A percentile compares a stretch with the other conserved stretches of the same genome.
phyloP scores from a whole-genome alignment of 2,888 invertebrate genomes.

The Acanthopleura granulata region DNA sequence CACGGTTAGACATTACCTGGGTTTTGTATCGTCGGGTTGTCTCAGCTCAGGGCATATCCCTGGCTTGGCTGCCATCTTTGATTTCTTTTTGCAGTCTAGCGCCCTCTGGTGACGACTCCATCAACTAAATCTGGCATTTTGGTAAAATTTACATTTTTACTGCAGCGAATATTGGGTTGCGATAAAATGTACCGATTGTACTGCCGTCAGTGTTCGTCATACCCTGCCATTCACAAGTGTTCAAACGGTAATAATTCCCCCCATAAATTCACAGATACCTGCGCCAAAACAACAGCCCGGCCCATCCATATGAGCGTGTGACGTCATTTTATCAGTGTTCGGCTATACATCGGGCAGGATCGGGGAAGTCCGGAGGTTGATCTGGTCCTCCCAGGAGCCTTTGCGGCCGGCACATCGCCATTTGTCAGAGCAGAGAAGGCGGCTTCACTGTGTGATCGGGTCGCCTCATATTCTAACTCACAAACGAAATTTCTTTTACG shows the following conservation, averaged over 20 bases:
- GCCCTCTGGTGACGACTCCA: constrained; percentile 52
- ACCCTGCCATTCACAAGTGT: too few relatives aligned
- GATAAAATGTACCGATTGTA: too few relatives aligned
- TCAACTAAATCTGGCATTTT: constrained; percentile 31
- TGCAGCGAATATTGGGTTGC: too few relatives aligned
- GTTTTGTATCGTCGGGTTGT: constrained; percentile 31
- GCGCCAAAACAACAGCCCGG: constrained; percentile 6
- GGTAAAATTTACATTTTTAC: constrained; percentile 8
- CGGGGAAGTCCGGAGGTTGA: not conserved
- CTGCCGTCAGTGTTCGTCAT: too few relatives aligned
- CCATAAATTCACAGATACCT: not conserved
- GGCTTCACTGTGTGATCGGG: too few relatives aligned
- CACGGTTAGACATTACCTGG: not conserved
- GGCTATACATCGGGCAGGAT: not conserved
- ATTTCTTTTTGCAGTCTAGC: constrained; percentile 55
- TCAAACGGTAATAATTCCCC: not conserved
- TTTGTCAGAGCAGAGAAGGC: constrained; percentile 6
- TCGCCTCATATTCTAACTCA: too few relatives aligned
- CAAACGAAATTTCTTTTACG: too few relatives aligned
- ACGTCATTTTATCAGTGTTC: constrained; percentile 8
- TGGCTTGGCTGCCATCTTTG: constrained; percentile 62
- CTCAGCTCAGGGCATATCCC: constrained; percentile 59
- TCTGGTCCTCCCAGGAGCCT: constrained; percentile 9
- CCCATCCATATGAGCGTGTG: constrained; percentile 13
- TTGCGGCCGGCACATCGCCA: constrained; percentile 9